Conservation (phyloP, 2,113 vertebrate genomes). For the Epinephelus moara region DNA sequence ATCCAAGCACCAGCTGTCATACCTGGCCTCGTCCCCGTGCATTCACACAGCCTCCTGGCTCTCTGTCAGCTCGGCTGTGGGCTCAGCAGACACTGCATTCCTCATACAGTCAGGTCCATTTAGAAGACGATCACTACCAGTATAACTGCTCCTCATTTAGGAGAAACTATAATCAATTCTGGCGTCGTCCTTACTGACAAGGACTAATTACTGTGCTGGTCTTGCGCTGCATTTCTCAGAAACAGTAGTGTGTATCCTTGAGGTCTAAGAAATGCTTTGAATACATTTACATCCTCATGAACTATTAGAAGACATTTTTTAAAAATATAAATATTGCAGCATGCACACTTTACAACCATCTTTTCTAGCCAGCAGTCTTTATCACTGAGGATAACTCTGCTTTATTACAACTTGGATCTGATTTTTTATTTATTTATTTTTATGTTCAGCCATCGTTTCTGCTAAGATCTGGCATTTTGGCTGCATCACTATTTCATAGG, state of each 20-base stretch:
- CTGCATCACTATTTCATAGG: neutral
- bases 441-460: too few relatives aligned
- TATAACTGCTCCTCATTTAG: neutral
- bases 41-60: constrained; percentile 57
- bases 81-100: neutral
- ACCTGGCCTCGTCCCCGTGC: constrained; percentile 58
- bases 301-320: neutral
- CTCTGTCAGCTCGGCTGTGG: constrained; percentile 28
- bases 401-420: too few relatives aligned
- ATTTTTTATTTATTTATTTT: too few relatives aligned
- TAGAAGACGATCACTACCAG: neutral
- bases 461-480: too few relatives aligned
- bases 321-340: neutral
- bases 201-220: neutral
- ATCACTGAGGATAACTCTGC: too few relatives aligned
- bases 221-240: neutral
- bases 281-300: neutral
- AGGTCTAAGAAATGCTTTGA: neutral
- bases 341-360: neutral
- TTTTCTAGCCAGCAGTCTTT: neutral
- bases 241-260: neutral
- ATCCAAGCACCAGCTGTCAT: constrained; percentile 66
- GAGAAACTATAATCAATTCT: neutral
- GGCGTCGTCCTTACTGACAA: neutral
- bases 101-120: neutral